Percentiles rank a stretch among this genome's conserved stretches.
Evolutionary conservation across 2,888 invertebrate genomes (phyloP).

Genomic region (Cremastinae sp.): DNA sequence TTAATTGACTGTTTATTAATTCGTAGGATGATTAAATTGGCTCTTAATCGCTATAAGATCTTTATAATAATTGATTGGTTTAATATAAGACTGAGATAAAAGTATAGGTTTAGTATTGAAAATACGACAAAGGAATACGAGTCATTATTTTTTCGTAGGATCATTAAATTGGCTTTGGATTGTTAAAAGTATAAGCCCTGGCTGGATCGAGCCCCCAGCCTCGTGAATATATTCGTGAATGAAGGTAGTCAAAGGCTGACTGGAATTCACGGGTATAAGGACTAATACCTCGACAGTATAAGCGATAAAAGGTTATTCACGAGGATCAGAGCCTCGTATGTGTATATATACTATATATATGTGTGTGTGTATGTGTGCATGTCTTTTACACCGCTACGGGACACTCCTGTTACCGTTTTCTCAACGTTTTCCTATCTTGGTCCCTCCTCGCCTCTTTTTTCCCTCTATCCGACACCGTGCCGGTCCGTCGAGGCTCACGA

Average conservation of each 20-base stretch:
- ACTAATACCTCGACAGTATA: constrained; percentile 34
- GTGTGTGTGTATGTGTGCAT: not conserved
- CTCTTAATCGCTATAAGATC: no score
- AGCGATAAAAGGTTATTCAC: constrained; percentile 55
- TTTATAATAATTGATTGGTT: no score
- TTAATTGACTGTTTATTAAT: no score
- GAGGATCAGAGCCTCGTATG: constrained; percentile 39
- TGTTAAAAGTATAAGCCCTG: constrained; percentile 26
- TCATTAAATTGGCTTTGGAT: constrained; percentile 31
- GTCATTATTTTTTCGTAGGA: constrained; percentile 6
- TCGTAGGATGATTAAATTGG: no score
- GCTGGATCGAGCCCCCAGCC: constrained; percentile 27
- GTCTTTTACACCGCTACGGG: constrained; percentile 38
- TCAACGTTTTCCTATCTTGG: not conserved
- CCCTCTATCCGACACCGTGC: constrained; percentile 39
- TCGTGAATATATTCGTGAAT: constrained; percentile 45
- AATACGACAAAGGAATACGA: constrained; percentile 4
- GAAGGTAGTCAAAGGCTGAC: constrained; percentile 31
- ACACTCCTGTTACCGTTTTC: constrained; percentile 43
- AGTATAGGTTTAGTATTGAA: no score
- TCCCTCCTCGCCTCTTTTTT: not conserved
- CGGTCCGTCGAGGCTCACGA: constrained; percentile 49
- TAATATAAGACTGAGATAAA: no score
- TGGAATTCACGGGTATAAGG: constrained; percentile 24
- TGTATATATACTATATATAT: not conserved